Base-by-base conservation (phyloP, 2,888 invertebrate species). In the Tridacna gigas region DNA sequence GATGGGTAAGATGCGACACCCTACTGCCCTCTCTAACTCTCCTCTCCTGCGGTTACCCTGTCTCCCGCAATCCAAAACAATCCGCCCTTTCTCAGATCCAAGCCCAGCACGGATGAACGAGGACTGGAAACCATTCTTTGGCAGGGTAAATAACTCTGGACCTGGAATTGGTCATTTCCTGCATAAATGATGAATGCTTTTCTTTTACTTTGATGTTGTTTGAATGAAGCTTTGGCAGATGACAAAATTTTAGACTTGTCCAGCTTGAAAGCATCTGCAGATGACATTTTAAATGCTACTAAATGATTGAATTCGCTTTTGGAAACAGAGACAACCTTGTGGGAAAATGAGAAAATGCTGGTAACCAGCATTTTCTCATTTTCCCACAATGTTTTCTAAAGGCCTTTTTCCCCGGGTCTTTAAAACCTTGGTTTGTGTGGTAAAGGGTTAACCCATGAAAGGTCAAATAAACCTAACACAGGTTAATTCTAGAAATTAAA, bases 101-200 rank as follows among this genome's bases (percentile, higher is more conserved):
- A 78, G 48, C 12, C 76, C 83, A 37, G 15, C 80, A n/a, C 77
- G 85, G 28, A 56, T 84, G 51, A 88, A 88, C 74, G 88, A 88
- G 74, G 75, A 75, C 45, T 84, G 84, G 84, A 88, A 78, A 67
- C 79, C 81, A 37, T 86, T 81, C 61, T 65, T 77, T 77, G 79
- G 82, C 71, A 73, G 84, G 84, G 84, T 85, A 85, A 83, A 78
- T 78, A 56, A 47, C 20, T 5, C 2, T 37, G 7, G 37, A 37
- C 37, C 37, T 37, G 7, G 7, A 37, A 37, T 2, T 37, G 37
- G 37, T 37, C 37, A 37, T 37, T 37, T 37, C 7, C 37, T 37
- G 37, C 37, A 37, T 37, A 37, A 37, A 7, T 37, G 2, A 37
- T 37, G 37, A 37, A 4, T 4, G 37, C 2, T 37, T 37, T 37